A percentile compares a stretch with the other conserved stretches of the same genome.
These are phyloP conservation scores for Tenthredo distinguenda DNA, from an alignment of 2,888 invertebrate species.

Conservation along the genomic window DNA sequence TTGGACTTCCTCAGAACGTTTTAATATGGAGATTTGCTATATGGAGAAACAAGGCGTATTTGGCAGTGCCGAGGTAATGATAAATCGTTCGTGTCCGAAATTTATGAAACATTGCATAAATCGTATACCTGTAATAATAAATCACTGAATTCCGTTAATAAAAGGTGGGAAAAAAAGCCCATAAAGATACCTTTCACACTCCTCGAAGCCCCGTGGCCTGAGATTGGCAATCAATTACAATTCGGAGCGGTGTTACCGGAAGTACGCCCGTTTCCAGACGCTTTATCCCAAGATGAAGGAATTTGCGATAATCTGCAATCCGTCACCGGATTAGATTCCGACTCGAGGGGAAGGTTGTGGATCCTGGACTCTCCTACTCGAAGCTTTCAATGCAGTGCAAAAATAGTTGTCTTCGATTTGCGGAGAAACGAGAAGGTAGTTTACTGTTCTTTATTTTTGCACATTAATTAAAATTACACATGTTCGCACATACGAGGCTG, in stretches of 20 bases:
- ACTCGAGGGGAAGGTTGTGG: conserved; percentile 77
- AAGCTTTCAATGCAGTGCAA: conserved; percentile 71
- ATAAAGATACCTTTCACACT: conserved; percentile 65
- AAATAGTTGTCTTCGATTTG: conserved; percentile 77
- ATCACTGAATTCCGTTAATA: not conserved
- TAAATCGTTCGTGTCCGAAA: conserved; percentile 49
- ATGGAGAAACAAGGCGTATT: conserved; percentile 76
- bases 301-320: conserved; percentile 75
- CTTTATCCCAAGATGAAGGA: conserved; percentile 57
- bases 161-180: conserved; percentile 51
- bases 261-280: conserved; percentile 57
- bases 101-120: not conserved
- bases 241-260: not conserved
- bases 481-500: no score
- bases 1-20: conserved; percentile 61
- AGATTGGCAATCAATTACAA: conserved; percentile 55
- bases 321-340: conserved; percentile 75
- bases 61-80: conserved; percentile 75
- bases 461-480: not conserved
- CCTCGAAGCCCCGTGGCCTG: conserved; percentile 76
- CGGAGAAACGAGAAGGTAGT: conserved; percentile 69
- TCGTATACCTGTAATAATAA: not conserved
- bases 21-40: conserved; percentile 74
- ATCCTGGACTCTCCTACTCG: conserved; percentile 76
- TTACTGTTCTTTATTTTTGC: not conserved